Conservation (phyloP, 2,888 invertebrate genomes). For the Molanna angustata region DNA sequence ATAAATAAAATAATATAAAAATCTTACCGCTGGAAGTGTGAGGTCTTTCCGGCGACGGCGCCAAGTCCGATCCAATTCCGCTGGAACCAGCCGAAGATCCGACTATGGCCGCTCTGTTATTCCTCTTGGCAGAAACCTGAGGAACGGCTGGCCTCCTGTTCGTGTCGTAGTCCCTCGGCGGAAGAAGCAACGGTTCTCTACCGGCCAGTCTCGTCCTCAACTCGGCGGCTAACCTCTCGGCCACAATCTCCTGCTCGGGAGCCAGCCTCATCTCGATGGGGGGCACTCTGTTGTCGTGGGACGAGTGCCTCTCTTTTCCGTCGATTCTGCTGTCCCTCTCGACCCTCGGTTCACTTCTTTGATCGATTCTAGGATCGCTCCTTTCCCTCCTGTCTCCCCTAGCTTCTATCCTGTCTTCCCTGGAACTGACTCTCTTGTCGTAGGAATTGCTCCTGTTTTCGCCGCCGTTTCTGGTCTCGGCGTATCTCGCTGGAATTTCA, state of each 20-base stretch:
- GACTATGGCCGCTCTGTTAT: conserved; percentile 39
- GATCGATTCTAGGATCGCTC: conserved; percentile 7
- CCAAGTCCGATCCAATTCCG: conserved; percentile 86
- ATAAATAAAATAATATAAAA: too few relatives aligned
- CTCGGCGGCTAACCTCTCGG: conserved; percentile 87
- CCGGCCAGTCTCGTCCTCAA: conserved; percentile 58
- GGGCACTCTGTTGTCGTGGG: conserved; percentile 46
- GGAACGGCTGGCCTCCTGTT: conserved; percentile 55
- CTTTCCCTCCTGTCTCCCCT: conserved; percentile 4
- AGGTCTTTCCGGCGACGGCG: conserved; percentile 73
- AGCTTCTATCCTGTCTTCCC: conserved; percentile 10
- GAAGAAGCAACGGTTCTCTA: conserved; percentile 77
- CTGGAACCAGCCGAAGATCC: conserved; percentile 80
- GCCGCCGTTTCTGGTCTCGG: conserved; percentile 1
- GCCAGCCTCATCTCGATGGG: conserved; percentile 45
- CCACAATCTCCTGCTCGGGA: conserved; percentile 41
- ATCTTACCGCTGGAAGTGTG: conserved; percentile 46
- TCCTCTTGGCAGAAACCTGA: conserved; percentile 15
- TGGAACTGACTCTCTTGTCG: conserved; percentile 10
- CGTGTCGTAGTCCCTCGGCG: conserved; percentile 93
- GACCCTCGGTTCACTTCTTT: not conserved
- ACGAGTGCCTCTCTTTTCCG: conserved; percentile 67
- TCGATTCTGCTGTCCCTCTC: conserved; percentile 19
- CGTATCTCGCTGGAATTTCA: conserved; percentile 12
- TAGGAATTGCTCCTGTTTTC: conserved; percentile 1